A percentile compares a stretch with the other conserved stretches of the same genome.
Conservation (phyloP, 2,888 invertebrate species). For the Sepiola atlantica region DNA sequence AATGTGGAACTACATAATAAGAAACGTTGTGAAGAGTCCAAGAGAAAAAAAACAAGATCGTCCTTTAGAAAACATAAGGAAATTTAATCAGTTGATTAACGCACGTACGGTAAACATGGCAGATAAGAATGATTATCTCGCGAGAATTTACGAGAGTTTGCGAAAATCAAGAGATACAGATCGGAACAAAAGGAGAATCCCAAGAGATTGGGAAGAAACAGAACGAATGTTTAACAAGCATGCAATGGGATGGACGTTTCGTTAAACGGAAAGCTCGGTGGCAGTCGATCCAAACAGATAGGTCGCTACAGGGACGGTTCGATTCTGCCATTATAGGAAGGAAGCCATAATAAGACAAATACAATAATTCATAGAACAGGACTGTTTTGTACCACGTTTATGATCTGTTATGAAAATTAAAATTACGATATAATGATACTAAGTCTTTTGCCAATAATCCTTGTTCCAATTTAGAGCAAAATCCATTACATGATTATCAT, state of each 20-base stretch:
- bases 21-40: background rate
- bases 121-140: background rate
- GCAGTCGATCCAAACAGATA: background rate
- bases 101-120: slow-evolving; percentile 7
- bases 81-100: background rate
- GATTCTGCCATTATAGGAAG: too few species aligned
- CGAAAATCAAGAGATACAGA: slow-evolving; percentile 23
- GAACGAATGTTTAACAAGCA: background rate
- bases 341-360: too few species aligned
- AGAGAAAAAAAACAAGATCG: background rate
- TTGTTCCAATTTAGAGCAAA: too few species aligned
- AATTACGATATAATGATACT: too few species aligned
- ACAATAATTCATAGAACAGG: too few species aligned
- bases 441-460: too few species aligned
- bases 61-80: background rate
- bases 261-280: background rate
- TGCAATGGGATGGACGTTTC: slow-evolving; percentile 11
- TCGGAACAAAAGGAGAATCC: background rate
- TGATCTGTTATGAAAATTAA: too few species aligned
- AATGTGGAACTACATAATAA: background rate
- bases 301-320: too few species aligned
- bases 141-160: slow-evolving; percentile 23
- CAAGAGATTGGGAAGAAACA: background rate
- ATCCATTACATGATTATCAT: too few species aligned
- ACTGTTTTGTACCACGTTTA: too few species aligned